A percentile compares a stretch with the other conserved stretches of the same genome.
Conservation (phyloP, 2,113 vertebrate species). For the Anseranas semipalmata region DNA sequence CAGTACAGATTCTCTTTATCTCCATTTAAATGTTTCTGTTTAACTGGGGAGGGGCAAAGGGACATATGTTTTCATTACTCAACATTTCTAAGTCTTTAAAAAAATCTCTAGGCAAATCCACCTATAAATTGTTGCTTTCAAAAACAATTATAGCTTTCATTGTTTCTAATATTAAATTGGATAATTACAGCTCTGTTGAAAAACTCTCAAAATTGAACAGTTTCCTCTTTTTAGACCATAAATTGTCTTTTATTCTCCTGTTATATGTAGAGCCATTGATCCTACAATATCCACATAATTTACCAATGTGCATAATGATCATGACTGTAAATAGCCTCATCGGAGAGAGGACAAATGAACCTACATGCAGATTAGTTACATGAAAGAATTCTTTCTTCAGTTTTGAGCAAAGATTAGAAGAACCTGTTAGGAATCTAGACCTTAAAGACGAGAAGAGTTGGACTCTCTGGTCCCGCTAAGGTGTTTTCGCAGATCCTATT, state of each 20-base stretch:
- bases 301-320: background rate
- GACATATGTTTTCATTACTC: background rate
- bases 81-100: background rate
- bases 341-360: constrained; percentile 9
- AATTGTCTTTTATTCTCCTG: background rate
- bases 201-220: constrained; percentile 8
- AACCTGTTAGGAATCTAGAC: background rate
- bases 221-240: background rate
- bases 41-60: background rate
- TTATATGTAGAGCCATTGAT: constrained; percentile 17
- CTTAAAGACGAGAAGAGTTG: background rate
- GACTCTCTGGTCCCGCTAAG: background rate
- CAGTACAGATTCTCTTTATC: background rate
- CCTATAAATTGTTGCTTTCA: background rate
- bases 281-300: background rate
- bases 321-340: constrained; percentile 28
- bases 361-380: constrained; percentile 1
- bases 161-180: background rate
- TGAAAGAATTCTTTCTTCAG: background rate
- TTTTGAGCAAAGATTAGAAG: constrained; percentile 2
- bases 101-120: background rate
- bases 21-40: background rate
- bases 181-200: background rate
- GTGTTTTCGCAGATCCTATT: background rate
- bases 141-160: background rate